A percentile compares a stretch with the other conserved stretches of the same genome.
Evolutionary conservation across 2,797 vertebrate species (phyloP).

Genomic region (Labeo calbasu): DNA sequence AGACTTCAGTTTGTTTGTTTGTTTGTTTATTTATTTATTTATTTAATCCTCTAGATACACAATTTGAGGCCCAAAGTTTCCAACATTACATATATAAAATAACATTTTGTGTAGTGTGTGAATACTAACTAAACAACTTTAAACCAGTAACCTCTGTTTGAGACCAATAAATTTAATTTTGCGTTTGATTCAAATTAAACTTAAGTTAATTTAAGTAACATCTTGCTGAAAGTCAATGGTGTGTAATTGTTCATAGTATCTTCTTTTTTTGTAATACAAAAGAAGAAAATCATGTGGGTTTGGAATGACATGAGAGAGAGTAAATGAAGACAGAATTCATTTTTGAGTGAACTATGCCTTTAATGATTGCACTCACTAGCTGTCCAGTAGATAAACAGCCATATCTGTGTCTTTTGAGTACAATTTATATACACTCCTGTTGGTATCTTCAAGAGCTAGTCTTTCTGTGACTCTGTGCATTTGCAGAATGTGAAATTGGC

Average conservation of each 20-base stretch:
- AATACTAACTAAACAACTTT: neutral
- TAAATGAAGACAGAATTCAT: neutral
- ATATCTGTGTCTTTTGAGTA: neutral
- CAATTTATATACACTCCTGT: neutral
- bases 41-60: no score
- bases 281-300: no score
- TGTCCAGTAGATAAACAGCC: neutral
- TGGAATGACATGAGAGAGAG: neutral
- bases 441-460: slow-evolving; percentile 10
- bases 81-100: no score
- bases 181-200: neutral
- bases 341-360: neutral
- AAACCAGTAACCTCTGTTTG: neutral
- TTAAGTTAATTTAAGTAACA: no score
- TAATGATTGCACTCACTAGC: neutral
- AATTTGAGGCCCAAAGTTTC: no score
- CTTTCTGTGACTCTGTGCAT: neutral
- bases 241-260: neutral
- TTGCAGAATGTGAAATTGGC: slow-evolving; percentile 17
- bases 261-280: neutral
- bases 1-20: no score
- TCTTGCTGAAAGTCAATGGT: neutral
- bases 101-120: no score
- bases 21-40: no score
- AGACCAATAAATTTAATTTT: neutral